A percentile compares a stretch with the other conserved stretches of the same genome.
Evolutionary conservation across 2,888 invertebrate species (phyloP).

Genomic region (Ornithoptera alexandrae): DNA sequence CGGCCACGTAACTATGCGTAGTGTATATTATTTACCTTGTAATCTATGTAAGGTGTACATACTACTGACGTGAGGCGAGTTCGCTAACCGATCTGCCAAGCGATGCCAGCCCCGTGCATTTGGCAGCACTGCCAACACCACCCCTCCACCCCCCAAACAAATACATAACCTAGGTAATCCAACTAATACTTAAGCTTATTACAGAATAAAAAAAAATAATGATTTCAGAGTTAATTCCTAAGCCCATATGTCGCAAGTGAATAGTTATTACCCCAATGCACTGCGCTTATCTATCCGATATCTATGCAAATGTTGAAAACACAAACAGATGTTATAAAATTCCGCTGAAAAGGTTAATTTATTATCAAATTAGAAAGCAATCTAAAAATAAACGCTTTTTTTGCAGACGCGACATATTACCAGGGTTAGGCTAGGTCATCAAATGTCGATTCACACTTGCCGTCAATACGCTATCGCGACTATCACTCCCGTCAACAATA

Average conservation of each 20-base stretch:
- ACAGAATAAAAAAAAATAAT: conserved; percentile 37
- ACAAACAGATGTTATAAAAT: conserved; percentile 41
- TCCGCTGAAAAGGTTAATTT: conserved; percentile 40
- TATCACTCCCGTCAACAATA: conserved; percentile 52
- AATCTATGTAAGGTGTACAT: conserved; percentile 19
- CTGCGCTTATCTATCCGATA: conserved; percentile 33
- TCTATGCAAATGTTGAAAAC: conserved; percentile 39
- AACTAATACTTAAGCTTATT: conserved; percentile 39
- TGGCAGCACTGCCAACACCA: conserved; percentile 53
- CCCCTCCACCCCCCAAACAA: conserved; percentile 40
- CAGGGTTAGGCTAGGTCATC: conserved; percentile 76
- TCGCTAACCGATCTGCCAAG: conserved; percentile 49
- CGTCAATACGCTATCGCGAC: conserved; percentile 52
- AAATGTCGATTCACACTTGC: conserved; percentile 56
- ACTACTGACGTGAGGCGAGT: conserved; percentile 44
- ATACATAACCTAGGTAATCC: conserved; percentile 50
- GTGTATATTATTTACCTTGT: conserved; percentile 14
- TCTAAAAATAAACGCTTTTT: conserved; percentile 54
- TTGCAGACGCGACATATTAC: conserved; percentile 54
- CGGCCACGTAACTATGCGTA: conserved; percentile 7
- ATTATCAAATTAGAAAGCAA: conserved; percentile 55
- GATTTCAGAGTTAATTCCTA: conserved; percentile 33
- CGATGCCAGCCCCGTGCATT: conserved; percentile 41
- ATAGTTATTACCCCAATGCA: conserved; percentile 43
- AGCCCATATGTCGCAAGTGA: conserved; percentile 30